These are phyloP conservation scores for Druon quercuslanigerum DNA, from an alignment of 1,140 invertebrate genomes.

Conservation along the genomic window DNA sequence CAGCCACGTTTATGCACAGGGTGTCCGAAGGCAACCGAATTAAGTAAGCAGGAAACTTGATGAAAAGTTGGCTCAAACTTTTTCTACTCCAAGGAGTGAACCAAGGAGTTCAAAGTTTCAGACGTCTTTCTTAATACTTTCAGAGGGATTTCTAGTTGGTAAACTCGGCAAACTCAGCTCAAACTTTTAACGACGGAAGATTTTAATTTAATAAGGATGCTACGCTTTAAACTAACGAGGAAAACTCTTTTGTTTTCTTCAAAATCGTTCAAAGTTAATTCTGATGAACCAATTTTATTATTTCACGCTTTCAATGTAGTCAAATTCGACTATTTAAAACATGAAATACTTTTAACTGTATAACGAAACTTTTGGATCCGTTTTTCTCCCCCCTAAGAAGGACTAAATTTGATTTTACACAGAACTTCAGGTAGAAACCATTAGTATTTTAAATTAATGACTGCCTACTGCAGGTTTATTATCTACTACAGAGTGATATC, in stretches of 20 bases:
- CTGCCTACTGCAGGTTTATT: no score
- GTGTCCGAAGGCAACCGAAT: background rate
- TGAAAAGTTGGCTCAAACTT: background rate
- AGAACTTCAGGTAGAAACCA: no score
- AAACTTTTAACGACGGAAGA: constrained; percentile 7
- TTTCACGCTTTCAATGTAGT: no score
- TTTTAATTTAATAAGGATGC: constrained; percentile 15
- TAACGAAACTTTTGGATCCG: no score
- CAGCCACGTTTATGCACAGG: constrained; percentile 5
- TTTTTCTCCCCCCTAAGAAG: no score
- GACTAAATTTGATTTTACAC: no score
- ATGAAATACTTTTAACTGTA: no score
- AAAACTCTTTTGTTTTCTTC: background rate
- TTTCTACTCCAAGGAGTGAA: background rate
- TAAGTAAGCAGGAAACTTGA: constrained; percentile 7
- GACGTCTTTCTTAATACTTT: background rate
- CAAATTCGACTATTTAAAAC: no score
- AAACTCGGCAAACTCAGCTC: background rate
- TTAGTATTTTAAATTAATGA: no score
- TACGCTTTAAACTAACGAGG: background rate
- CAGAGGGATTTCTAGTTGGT: background rate
- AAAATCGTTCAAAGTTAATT: background rate
- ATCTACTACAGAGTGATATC: no score
- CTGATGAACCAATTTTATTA: no score
- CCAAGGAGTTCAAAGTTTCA: background rate